phyloP scores from a whole-genome alignment of 2,797 vertebrate species.

The Phrynocephalus vlangalii region DNA sequence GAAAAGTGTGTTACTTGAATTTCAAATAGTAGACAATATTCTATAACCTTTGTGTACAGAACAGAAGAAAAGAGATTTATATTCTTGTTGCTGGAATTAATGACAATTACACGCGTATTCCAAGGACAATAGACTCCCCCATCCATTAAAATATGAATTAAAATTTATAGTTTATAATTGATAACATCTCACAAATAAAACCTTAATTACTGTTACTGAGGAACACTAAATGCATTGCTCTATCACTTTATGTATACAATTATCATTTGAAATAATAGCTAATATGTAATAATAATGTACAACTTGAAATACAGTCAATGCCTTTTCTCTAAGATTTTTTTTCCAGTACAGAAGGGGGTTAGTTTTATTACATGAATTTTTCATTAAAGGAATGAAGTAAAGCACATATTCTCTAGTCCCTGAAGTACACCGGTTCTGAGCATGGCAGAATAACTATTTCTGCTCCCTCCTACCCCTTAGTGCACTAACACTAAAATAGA shows the following conservation, averaged over 20 bases:
- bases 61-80: slow-evolving; percentile 29
- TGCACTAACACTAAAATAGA: slow-evolving; percentile 74
- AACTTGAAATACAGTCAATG: slow-evolving; percentile 70
- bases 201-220: slow-evolving; percentile 52
- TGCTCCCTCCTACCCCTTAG: slow-evolving; percentile 64
- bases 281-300: slow-evolving; percentile 65
- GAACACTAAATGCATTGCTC: slow-evolving; percentile 54
- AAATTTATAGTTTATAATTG: slow-evolving; percentile 47
- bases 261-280: slow-evolving; percentile 67
- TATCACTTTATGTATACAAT: slow-evolving; percentile 37
- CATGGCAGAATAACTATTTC: slow-evolving; percentile 59
- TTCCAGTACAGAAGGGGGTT: slow-evolving; percentile 44
- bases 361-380: slow-evolving; percentile 71
- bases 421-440: slow-evolving; percentile 60
- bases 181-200: slow-evolving; percentile 49
- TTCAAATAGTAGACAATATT: slow-evolving; percentile 3
- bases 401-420: slow-evolving; percentile 64
- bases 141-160: slow-evolving; percentile 40
- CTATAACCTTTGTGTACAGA: background rate
- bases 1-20: slow-evolving; percentile 12
- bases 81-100: slow-evolving; percentile 22
- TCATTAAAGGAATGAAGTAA: slow-evolving; percentile 72
- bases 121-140: slow-evolving; percentile 31
- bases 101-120: slow-evolving; percentile 8
- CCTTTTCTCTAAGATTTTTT: slow-evolving; percentile 60